Conservation (phyloP, 2,888 invertebrate species). For the Coenonympha glycerion region DNA sequence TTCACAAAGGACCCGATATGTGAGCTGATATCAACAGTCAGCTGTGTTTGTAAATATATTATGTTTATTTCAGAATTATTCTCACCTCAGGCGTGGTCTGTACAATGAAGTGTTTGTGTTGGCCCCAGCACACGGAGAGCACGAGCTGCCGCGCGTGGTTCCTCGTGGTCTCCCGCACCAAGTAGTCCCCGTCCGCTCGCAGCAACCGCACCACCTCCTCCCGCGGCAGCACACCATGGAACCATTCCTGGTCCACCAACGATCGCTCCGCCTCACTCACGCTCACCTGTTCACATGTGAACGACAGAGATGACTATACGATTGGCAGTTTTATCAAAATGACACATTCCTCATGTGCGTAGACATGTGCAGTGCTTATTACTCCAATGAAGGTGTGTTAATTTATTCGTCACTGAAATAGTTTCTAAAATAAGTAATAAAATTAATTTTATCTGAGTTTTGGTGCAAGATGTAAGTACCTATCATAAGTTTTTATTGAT, state of each 20-base stretch:
- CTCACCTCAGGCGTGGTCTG: conserved; percentile 93
- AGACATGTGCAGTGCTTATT: conserved; percentile 12
- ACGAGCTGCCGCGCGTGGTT: conserved; percentile 95
- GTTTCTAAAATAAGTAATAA: no score
- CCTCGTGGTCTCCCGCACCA: conserved; percentile 93
- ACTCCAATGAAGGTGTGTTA: conserved; percentile 5
- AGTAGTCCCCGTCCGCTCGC: conserved; percentile 94
- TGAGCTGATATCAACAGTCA: no score
- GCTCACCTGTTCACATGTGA: conserved; percentile 47
- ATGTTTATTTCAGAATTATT: no score
- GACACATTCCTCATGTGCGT: conserved; percentile 20
- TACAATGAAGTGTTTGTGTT: conserved; percentile 97
- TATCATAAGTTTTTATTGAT: no score
- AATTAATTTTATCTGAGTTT: no score
- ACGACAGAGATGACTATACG: conserved; percentile 16
- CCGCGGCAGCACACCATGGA: conserved; percentile 95
- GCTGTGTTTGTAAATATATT: no score
- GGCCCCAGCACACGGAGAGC: conserved; percentile 95
- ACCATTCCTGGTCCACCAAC: conserved; percentile 95
- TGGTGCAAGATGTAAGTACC: no score
- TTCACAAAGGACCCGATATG: no score
- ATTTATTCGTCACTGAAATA: no score
- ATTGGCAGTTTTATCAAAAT: conserved; percentile 12
- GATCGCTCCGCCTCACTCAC: conserved; percentile 78
- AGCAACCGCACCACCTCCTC: conserved; percentile 95